Evolutionary conservation across 2,888 invertebrate species (phyloP).

Genomic region (Chesias legatella): DNA sequence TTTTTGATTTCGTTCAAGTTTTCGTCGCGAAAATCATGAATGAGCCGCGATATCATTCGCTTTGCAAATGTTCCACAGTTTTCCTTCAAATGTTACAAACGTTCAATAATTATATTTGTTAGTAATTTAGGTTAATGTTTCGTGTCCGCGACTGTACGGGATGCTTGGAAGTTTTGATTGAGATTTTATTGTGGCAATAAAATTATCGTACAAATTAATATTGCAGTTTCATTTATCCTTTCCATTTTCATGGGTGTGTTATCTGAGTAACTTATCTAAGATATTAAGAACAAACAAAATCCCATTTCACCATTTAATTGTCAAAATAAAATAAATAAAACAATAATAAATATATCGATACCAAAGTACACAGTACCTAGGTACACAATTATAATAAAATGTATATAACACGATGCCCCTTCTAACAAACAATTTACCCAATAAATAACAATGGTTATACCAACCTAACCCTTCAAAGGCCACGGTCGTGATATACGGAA

Average conservation of each 20-base stretch:
- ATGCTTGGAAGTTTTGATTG: constrained; percentile 75
- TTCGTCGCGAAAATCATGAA: constrained; percentile 3
- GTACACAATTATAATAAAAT: constrained; percentile 9
- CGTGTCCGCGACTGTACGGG: constrained; percentile 61
- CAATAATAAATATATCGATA: constrained; percentile 8
- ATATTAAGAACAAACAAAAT: constrained; percentile 27
- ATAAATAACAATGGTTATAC: constrained; percentile 13
- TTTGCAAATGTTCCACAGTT: constrained; percentile 16
- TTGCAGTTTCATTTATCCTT: constrained; percentile 33
- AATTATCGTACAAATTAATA: constrained; percentile 61
- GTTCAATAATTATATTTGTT: constrained; percentile 51
- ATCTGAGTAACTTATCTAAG: too few relatives aligned
- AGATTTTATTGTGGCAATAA: constrained; percentile 73
- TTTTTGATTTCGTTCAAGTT: too few relatives aligned
- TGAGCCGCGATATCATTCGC: constrained; percentile 23
- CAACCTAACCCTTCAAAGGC: too few relatives aligned
- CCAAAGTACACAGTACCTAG: constrained; percentile 3
- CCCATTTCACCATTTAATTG: constrained; percentile 46
- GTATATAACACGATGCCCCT: constrained; percentile 18
- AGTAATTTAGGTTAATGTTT: constrained; percentile 65
- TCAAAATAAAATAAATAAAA: constrained; percentile 35
- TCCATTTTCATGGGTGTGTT: too few relatives aligned
- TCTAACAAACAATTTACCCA: constrained; percentile 20
- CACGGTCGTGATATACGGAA: too few relatives aligned
- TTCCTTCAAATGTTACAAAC: constrained; percentile 13